phyloP scores from a whole-genome alignment of 2,113 vertebrate species.

The Patagioenas fasciata region DNA sequence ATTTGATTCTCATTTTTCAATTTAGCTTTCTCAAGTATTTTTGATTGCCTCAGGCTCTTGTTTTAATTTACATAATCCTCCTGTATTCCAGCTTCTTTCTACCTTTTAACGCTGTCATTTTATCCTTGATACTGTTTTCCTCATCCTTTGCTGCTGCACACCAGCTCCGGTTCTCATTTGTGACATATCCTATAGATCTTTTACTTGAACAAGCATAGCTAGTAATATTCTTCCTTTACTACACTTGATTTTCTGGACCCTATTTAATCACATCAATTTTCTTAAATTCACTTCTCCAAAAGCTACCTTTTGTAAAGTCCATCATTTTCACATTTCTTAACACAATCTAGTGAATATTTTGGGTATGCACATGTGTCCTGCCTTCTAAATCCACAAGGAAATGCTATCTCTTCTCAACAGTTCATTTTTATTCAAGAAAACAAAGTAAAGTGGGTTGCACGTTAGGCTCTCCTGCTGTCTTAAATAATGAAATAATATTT shows the following conservation, averaged over 20 bases:
- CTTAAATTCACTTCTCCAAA: background rate
- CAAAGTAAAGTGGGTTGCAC: background rate
- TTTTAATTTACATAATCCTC: constrained; percentile 59
- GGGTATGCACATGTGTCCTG: background rate
- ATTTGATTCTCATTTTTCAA: constrained; percentile 65
- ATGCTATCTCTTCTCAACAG: background rate
- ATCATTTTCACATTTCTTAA: background rate
- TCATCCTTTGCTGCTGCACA: constrained; percentile 8
- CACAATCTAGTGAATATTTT: background rate
- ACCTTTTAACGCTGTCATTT: constrained; percentile 23
- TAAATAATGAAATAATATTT: background rate
- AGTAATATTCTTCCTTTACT: constrained; percentile 17
- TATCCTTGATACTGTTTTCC: constrained; percentile 43
- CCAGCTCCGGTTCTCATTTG: constrained; percentile 33
- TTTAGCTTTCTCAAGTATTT: constrained; percentile 65
- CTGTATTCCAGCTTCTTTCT: constrained; percentile 43
- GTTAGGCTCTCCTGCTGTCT: background rate
- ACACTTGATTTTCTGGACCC: constrained; percentile 38
- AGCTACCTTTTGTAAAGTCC: background rate
- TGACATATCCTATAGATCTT: background rate
- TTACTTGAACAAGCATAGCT: constrained; percentile 31
- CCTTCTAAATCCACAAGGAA: constrained; percentile 13
- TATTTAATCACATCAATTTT: constrained; percentile 33
- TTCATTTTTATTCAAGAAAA: constrained; percentile 15
- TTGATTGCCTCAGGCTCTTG: constrained; percentile 59